These are phyloP conservation scores for Calephelis nemesis DNA, from an alignment of 1,140 invertebrate genomes.

Conservation along the genomic window DNA sequence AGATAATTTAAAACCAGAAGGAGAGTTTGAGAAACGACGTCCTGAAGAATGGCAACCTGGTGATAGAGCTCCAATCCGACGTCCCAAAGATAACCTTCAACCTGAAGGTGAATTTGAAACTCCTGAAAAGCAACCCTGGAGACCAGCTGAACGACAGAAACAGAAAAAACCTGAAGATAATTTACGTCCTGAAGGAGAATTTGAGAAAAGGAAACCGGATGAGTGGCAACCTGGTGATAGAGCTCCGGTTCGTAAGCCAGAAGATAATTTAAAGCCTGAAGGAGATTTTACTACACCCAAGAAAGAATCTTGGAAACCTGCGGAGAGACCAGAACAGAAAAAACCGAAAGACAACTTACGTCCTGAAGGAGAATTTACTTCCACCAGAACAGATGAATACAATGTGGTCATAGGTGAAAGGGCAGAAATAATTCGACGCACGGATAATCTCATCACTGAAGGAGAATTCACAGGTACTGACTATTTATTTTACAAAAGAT, in stretches of 20 bases:
- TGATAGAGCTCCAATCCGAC: conserved; percentile 27
- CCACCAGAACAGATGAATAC: conserved; percentile 79
- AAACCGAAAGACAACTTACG: conserved; percentile 81
- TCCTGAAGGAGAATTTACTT: conserved; percentile 79
- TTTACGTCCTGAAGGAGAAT: conserved; percentile 78
- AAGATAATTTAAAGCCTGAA: conserved; percentile 80
- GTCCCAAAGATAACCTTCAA: conserved; percentile 76
- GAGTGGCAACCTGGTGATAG: conserved; percentile 75
- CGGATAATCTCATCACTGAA: conserved; percentile 81
- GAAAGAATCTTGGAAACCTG: conserved; percentile 80
- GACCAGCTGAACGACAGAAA: conserved; percentile 75
- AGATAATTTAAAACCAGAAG: conserved; percentile 57
- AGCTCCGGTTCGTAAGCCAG: conserved; percentile 70
- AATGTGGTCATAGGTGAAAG: conserved; percentile 79
- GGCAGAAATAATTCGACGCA: conserved; percentile 79
- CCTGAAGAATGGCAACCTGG: conserved; percentile 74
- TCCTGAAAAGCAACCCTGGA: conserved; percentile 68
- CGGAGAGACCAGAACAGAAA: conserved; percentile 80
- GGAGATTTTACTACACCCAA: conserved; percentile 80
- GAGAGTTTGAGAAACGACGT: conserved; percentile 68
- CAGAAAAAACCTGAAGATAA: conserved; percentile 80
- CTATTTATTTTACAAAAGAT: not conserved
- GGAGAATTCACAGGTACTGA: conserved; percentile 59
- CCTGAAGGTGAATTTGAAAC: conserved; percentile 80
- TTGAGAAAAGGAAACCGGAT: conserved; percentile 70